Evolutionary conservation across 2,888 invertebrate species (phyloP).

Genomic region (Sphaerophoria rueppellii): DNA sequence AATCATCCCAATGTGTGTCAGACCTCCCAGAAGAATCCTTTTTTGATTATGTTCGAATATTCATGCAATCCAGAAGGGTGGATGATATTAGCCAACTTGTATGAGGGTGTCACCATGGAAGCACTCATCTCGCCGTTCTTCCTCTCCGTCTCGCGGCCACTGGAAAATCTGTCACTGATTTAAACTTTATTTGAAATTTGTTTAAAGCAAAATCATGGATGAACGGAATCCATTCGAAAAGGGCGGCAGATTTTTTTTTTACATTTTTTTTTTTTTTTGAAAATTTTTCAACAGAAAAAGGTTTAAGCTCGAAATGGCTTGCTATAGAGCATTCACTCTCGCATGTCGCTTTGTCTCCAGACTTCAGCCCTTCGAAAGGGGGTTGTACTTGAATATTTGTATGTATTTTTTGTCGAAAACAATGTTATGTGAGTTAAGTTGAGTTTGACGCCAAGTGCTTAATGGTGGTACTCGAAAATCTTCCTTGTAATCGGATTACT

Average conservation of each 20-base stretch:
- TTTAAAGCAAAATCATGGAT: constrained; percentile 45
- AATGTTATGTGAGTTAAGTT: constrained; percentile 30
- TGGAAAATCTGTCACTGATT: constrained; percentile 64
- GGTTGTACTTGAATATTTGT: constrained; percentile 55
- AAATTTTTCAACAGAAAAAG: constrained; percentile 44
- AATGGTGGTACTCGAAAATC: constrained; percentile 69
- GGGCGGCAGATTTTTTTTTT: constrained; percentile 12
- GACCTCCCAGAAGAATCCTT: constrained; percentile 30
- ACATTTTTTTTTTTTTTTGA: background rate
- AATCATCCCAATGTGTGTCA: constrained; percentile 40
- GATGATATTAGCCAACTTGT: constrained; percentile 59
- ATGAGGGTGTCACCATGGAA: constrained; percentile 69
- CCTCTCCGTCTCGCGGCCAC: too few species aligned
- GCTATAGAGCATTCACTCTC: background rate
- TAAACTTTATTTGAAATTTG: constrained; percentile 48
- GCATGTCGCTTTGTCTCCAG: background rate
- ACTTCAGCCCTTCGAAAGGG: background rate
- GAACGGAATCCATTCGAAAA: constrained; percentile 48
- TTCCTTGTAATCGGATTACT: constrained; percentile 73
- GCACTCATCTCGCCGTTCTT: constrained; percentile 7
- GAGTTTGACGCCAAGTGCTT: constrained; percentile 66
- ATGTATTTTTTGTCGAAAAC: constrained; percentile 32
- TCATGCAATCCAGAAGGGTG: background rate
- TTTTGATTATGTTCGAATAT: constrained; percentile 28
- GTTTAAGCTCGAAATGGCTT: constrained; percentile 5